These are phyloP conservation scores for Acridotheres tristis DNA, from an alignment of 2,797 vertebrate species.

Conservation along the genomic window DNA sequence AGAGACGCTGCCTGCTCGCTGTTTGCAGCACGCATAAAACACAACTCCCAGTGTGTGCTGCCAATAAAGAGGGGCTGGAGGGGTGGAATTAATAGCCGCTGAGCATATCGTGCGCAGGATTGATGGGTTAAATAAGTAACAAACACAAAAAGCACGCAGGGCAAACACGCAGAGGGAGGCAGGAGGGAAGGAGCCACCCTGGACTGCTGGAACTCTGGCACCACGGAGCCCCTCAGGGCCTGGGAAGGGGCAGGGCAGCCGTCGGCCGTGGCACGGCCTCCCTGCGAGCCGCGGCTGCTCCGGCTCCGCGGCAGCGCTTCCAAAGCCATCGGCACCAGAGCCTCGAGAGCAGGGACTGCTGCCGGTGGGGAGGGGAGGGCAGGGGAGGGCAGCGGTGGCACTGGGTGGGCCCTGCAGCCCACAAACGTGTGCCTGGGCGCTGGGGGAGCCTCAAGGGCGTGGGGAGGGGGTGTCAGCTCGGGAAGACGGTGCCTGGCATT, in stretches of 20 bases:
- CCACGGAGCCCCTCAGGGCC: neutral
- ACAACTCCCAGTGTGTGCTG: conserved; percentile 43
- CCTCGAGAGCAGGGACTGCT: neutral
- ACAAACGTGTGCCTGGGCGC: accelerated
- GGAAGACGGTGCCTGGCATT: neutral
- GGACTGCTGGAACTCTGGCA: neutral
- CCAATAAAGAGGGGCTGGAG: conserved; percentile 39
- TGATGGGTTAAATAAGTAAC: conserved; percentile 39
- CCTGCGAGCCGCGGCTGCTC: neutral
- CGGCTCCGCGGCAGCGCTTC: neutral
- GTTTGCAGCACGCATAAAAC: conserved; percentile 53
- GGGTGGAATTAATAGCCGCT: conserved; percentile 32
- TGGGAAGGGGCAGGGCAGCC: neutral
- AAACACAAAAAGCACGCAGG: neutral
- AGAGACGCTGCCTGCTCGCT: conserved; percentile 9
- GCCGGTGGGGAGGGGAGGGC: neutral
- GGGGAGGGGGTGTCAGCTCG: neutral
- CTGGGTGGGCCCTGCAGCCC: accelerated
- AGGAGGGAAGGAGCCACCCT: neutral
- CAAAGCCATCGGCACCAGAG: neutral
- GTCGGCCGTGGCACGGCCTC: neutral
- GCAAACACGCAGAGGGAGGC: neutral
- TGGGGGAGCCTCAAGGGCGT: neutral
- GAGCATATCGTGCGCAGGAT: neutral
- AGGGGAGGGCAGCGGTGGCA: neutral